phyloP scores from a whole-genome alignment of 2,888 invertebrate genomes.

The Yponomeuta evonymella region DNA sequence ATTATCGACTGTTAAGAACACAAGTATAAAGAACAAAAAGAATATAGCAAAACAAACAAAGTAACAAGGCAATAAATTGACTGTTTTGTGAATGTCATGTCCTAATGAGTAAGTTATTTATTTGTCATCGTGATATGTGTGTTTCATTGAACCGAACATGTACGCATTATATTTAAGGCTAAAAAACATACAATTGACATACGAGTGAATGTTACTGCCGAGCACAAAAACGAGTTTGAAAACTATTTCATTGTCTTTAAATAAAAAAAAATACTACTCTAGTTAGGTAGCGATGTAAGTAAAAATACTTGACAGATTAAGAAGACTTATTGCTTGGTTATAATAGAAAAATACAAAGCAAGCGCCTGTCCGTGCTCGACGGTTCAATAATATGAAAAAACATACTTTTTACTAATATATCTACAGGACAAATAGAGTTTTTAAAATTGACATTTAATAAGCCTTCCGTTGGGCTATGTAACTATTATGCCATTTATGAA shows the following conservation, averaged over 20 bases:
- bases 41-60: background rate
- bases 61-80: background rate
- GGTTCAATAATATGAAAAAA: slow-evolving; percentile 40
- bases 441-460: slow-evolving; percentile 39
- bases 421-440: slow-evolving; percentile 32
- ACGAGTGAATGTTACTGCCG: background rate
- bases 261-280: slow-evolving; percentile 13
- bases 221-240: slow-evolving; percentile 7
- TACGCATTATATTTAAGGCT: slow-evolving; percentile 25
- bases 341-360: slow-evolving; percentile 42
- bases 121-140: slow-evolving; percentile 71
- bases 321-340: slow-evolving; percentile 28
- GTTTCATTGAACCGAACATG: slow-evolving; percentile 41
- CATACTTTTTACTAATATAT: slow-evolving; percentile 31
- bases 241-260: slow-evolving; percentile 9
- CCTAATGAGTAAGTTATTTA: slow-evolving; percentile 24
- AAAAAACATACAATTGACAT: slow-evolving; percentile 42
- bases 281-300: slow-evolving; percentile 26
- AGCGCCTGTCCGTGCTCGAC: slow-evolving; percentile 42
- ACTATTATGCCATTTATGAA: slow-evolving; percentile 24
- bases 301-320: slow-evolving; percentile 37
- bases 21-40: background rate
- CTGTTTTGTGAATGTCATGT: background rate
- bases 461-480: slow-evolving; percentile 4
- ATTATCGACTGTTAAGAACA: background rate